Evolutionary conservation across 2,888 invertebrate genomes (phyloP).

Genomic region (Microdon myrmicae): DNA sequence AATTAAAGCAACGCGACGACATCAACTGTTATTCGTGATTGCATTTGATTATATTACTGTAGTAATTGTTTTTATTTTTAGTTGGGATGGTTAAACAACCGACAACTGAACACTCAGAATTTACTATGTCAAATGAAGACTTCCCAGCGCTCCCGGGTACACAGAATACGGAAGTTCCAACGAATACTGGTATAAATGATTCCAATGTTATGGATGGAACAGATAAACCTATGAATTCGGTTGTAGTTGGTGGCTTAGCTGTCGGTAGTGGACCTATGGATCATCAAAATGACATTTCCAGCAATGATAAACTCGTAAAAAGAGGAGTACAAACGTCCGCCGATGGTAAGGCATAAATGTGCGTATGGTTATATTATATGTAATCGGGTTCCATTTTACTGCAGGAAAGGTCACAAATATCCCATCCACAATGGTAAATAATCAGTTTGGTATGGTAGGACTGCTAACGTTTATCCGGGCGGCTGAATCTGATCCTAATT

Average conservation of each 20-base stretch:
- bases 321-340: slow-evolving; percentile 95
- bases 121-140: slow-evolving; percentile 98
- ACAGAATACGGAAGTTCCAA: slow-evolving; percentile 74
- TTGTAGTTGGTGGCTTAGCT: slow-evolving; percentile 60
- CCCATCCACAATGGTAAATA: slow-evolving; percentile 97
- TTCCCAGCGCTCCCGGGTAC: slow-evolving; percentile 99
- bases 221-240: slow-evolving; percentile 66
- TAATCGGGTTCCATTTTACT: slow-evolving; percentile 41
- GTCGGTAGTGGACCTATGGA: slow-evolving; percentile 62
- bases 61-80: slow-evolving; percentile 67
- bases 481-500: slow-evolving; percentile 95
- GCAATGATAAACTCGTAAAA: slow-evolving; percentile 71
- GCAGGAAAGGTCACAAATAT: slow-evolving; percentile 97
- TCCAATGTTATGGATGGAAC: slow-evolving; percentile 65
- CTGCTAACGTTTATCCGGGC: slow-evolving; percentile 97
- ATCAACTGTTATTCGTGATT: no score
- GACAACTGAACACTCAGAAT: slow-evolving; percentile 90
- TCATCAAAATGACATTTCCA: slow-evolving; percentile 66
- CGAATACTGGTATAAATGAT: slow-evolving; percentile 63
- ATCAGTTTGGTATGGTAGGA: slow-evolving; percentile 99
- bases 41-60: no score
- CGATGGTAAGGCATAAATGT: slow-evolving; percentile 74
- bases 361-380: not conserved
- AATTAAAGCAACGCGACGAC: no score
- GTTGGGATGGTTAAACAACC: slow-evolving; percentile 97